These are phyloP conservation scores for Lottia scabra DNA, from an alignment of 2,888 invertebrate species.

Conservation along the genomic window DNA sequence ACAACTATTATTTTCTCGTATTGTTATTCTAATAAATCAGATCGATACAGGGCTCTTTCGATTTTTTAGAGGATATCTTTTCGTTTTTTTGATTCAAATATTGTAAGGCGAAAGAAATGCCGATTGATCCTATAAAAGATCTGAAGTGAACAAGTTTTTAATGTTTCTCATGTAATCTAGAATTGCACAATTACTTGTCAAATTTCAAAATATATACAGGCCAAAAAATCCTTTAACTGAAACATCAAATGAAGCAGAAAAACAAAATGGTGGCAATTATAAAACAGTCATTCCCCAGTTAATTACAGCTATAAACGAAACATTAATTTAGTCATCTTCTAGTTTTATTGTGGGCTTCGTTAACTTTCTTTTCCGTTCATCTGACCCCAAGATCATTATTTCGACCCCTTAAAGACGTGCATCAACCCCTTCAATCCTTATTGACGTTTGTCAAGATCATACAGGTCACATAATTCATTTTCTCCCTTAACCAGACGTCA, in stretches of 20 bases:
- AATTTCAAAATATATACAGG: too few relatives aligned
- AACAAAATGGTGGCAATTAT: neutral
- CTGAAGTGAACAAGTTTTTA: too few relatives aligned
- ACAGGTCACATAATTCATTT: constrained; percentile 2
- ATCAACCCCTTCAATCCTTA: neutral
- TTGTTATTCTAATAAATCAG: too few relatives aligned
- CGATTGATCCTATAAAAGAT: too few relatives aligned
- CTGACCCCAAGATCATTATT: neutral
- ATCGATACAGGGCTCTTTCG: too few relatives aligned
- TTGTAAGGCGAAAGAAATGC: too few relatives aligned
- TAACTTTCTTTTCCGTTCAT: neutral
- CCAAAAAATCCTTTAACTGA: too few relatives aligned
- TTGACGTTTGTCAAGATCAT: constrained; percentile 3
- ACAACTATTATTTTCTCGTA: neutral
- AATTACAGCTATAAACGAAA: neutral
- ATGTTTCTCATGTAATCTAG: too few relatives aligned
- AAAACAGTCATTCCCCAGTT: neutral
- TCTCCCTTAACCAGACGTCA: constrained; percentile 2
- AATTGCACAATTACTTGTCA: too few relatives aligned
- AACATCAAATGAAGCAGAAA: neutral
- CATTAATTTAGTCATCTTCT: constrained; percentile 5
- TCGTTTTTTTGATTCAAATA: too few relatives aligned
- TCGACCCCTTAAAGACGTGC: neutral
- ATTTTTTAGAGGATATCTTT: too few relatives aligned
- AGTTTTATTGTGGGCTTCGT: neutral